phyloP scores from a whole-genome alignment of 1,140 invertebrate species.

The Lucilia sericata region DNA sequence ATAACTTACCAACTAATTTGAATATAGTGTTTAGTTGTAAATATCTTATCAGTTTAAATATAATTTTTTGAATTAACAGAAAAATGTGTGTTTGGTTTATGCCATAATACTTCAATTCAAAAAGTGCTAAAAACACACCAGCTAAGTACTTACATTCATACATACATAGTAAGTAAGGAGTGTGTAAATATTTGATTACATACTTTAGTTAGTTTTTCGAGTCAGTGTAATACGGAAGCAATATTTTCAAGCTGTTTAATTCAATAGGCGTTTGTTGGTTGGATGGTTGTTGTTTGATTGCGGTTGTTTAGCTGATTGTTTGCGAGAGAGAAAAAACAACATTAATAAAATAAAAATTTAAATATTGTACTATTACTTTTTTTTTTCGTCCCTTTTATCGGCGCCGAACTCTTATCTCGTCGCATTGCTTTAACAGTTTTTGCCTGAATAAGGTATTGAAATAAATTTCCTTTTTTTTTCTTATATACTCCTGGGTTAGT shows the following conservation, averaged over 20 bases:
- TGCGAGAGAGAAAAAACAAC: not conserved
- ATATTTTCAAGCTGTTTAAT: conserved; percentile 28
- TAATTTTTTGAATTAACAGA: conserved; percentile 31
- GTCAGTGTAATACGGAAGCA: conserved; percentile 37
- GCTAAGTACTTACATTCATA: not conserved
- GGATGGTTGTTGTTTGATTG: not conserved
- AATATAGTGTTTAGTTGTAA: conserved; percentile 13
- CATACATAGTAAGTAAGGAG: not conserved
- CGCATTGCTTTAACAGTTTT: conserved; percentile 15
- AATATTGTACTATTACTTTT: conserved; percentile 1
- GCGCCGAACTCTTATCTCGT: conserved; percentile 37
- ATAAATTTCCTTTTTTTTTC: conserved; percentile 33
- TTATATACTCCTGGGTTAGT: not conserved
- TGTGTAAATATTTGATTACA: conserved; percentile 8
- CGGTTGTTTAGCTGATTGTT: too few relatives aligned
- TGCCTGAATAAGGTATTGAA: conserved; percentile 31
- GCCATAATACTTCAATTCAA: conserved; percentile 4
- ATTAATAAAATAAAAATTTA: conserved; percentile 7
- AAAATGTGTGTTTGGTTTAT: not conserved
- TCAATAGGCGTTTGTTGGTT: conserved; percentile 34
- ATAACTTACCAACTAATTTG: conserved; percentile 27
- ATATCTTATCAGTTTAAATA: conserved; percentile 33
- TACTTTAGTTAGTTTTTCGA: not conserved
- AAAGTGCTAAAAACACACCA: conserved; percentile 31
- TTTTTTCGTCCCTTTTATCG: conserved; percentile 35